phyloP scores from a whole-genome alignment of 2,113 vertebrate genomes.

The Carassius carassius region DNA sequence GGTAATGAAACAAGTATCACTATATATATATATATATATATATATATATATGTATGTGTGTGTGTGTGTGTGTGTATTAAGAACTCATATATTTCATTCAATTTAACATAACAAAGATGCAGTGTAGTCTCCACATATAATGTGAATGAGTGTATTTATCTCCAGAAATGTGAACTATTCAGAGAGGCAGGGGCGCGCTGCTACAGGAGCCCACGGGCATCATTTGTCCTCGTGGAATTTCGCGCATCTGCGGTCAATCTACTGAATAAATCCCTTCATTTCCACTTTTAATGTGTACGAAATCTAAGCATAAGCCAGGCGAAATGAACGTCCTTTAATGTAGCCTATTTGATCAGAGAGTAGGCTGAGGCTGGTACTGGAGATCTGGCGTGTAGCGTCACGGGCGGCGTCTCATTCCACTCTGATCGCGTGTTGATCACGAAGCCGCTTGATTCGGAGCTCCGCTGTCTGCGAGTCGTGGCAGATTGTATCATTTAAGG shows the following conservation, averaged over 20 bases:
- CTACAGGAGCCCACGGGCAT: neutral
- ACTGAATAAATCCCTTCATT: neutral
- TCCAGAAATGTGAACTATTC: neutral
- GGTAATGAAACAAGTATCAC: too few relatives aligned
- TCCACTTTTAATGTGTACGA: neutral
- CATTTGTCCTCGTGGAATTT: conserved; percentile 14
- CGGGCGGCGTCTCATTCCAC: conserved; percentile 64
- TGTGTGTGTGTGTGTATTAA: too few relatives aligned
- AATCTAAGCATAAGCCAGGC: too few relatives aligned
- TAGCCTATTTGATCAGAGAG: neutral
- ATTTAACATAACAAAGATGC: neutral
- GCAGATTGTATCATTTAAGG: conserved; percentile 17
- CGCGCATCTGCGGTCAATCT: neutral
- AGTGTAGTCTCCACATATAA: too few relatives aligned
- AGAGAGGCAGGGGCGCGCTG: neutral
- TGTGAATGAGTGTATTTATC: neutral
- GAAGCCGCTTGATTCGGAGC: conserved; percentile 44
- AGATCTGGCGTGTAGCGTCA: conserved; percentile 61
- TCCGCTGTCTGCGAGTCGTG: neutral
- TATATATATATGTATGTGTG: too few relatives aligned
- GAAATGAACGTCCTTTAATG: neutral
- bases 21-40: too few relatives aligned
- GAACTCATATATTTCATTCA: neutral
- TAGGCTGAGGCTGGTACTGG: conserved; percentile 4
- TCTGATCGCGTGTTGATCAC: conserved; percentile 54